Conservation (phyloP, 2,797 vertebrate species). For the Thaleichthys pacificus region DNA sequence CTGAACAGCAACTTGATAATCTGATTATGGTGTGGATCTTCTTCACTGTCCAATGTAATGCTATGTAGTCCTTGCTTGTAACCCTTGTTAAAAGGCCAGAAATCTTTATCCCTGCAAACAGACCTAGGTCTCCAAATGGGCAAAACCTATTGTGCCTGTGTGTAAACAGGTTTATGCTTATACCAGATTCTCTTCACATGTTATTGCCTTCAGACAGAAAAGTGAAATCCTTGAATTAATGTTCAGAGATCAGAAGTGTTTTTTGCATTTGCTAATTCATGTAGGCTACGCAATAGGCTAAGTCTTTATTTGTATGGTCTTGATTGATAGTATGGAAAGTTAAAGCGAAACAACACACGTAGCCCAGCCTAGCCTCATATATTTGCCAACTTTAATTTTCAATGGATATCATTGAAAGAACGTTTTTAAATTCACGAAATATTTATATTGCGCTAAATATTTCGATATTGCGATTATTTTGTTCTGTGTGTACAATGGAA, state of each 20-base stretch:
- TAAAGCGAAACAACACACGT: background rate
- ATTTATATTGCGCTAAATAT: background rate
- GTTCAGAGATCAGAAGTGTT: slow-evolving; percentile 1
- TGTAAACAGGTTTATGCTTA: background rate
- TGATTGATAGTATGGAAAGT: slow-evolving; percentile 9
- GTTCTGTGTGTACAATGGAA: background rate
- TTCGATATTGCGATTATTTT: background rate
- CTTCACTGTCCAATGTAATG: slow-evolving; percentile 49
- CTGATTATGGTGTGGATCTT: slow-evolving; percentile 45
- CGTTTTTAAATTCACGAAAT: background rate
- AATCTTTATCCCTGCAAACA: slow-evolving; percentile 46
- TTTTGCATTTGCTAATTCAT: slow-evolving; percentile 6
- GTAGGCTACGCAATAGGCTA: background rate
- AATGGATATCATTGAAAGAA: background rate
- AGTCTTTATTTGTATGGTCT: background rate
- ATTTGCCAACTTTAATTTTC: background rate
- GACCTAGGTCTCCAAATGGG: slow-evolving; percentile 9
- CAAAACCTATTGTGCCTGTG: background rate
- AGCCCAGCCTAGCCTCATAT: background rate
- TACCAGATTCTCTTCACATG: background rate
- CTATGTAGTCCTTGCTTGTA: slow-evolving; percentile 19
- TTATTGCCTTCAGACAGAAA: slow-evolving; percentile 17
- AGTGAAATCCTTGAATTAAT: slow-evolving; percentile 8
- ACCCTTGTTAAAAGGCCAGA: slow-evolving; percentile 1
- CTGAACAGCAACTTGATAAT: slow-evolving; percentile 42